Conservation (phyloP, 35 echinoderm and acorn worm genomes). For the Ptychodera flava region DNA sequence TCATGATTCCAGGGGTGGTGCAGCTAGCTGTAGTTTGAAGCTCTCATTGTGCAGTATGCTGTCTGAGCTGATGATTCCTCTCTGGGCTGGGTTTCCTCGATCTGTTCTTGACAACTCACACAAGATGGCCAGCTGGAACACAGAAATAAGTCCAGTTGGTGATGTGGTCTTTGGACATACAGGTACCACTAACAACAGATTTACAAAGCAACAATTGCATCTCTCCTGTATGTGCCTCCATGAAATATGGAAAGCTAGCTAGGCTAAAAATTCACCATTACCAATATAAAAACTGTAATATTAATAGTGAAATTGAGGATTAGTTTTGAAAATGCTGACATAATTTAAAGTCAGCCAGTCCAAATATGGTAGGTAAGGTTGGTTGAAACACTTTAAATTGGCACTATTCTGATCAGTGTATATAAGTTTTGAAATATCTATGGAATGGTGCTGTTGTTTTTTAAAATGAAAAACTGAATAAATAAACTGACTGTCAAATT, state of each 20-base stretch:
- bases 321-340: neutral
- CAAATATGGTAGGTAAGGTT: neutral
- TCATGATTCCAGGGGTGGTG: constrained; percentile 29
- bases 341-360: neutral
- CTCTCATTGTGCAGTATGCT: constrained; percentile 72
- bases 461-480: no score
- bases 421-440: neutral
- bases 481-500: no score
- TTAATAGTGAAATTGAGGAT: neutral
- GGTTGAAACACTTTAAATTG: neutral
- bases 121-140: constrained; percentile 58
- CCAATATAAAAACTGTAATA: neutral
- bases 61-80: constrained; percentile 43
- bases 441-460: no score
- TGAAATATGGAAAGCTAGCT: neutral
- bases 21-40: constrained; percentile 24
- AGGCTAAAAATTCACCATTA: neutral
- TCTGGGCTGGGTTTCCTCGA: constrained; percentile 25
- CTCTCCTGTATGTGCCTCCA: neutral
- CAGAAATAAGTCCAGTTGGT: constrained; percentile 9
- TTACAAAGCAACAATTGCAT: neutral
- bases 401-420: neutral
- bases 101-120: constrained; percentile 47
- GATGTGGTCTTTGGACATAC: neutral
- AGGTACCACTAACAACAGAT: neutral